A percentile compares a stretch with the other conserved stretches of the same genome.
These are phyloP conservation scores for Ammodytes marinus DNA, from an alignment of 2,113 vertebrate species.

Conservation along the genomic window DNA sequence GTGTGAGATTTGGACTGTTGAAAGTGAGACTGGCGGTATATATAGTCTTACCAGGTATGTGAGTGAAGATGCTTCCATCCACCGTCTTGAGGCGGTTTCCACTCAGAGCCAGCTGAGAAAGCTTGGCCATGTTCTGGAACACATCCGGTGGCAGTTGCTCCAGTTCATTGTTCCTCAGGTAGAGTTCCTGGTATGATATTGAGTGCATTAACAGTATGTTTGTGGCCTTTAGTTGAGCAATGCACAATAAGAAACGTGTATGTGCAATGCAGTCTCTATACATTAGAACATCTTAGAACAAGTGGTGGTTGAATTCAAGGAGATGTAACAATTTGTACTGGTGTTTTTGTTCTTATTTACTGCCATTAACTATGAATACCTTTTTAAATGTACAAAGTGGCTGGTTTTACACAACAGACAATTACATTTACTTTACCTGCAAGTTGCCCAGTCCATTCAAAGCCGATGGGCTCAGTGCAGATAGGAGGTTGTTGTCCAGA, in stretches of 20 bases:
- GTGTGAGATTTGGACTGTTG: slow-evolving; percentile 9
- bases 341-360: not conserved
- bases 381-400: not conserved
- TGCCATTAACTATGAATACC: not conserved
- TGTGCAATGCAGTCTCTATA: slow-evolving; percentile 1
- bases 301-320: not conserved
- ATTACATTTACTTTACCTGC: slow-evolving; percentile 60
- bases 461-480: slow-evolving; percentile 58
- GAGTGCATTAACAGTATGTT: slow-evolving; percentile 11
- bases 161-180: slow-evolving; percentile 84
- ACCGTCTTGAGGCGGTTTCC: slow-evolving; percentile 84
- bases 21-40: not conserved
- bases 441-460: slow-evolving; percentile 80
- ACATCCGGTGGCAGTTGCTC: slow-evolving; percentile 74
- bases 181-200: slow-evolving; percentile 74
- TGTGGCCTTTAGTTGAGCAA: not conserved
- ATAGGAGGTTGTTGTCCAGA: slow-evolving; percentile 84
- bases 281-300: not conserved
- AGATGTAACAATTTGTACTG: not conserved
- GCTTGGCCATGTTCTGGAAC: slow-evolving; percentile 78
- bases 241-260: not conserved
- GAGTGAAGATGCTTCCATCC: slow-evolving; percentile 77
- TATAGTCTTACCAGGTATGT: slow-evolving; percentile 74
- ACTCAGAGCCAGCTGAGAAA: slow-evolving; percentile 83
- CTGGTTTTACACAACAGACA: not conserved